Conservation (phyloP, 2,113 vertebrate genomes). For the Misgurnus anguillicaudatus region DNA sequence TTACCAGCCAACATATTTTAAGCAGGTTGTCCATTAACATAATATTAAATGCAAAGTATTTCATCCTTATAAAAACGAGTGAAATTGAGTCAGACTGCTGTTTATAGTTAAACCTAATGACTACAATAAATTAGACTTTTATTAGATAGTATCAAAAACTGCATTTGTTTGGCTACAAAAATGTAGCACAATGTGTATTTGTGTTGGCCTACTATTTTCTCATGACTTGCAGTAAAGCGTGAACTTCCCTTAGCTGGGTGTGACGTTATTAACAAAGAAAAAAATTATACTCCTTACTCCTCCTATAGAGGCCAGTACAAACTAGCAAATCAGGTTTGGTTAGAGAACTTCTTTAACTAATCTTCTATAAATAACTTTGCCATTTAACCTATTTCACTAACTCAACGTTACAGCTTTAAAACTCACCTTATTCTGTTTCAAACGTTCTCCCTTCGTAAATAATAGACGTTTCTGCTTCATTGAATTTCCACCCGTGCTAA, state of each 20-base stretch:
- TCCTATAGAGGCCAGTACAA: neutral
- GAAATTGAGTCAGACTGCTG: too few relatives aligned
- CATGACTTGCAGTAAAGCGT: neutral
- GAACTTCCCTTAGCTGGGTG: neutral
- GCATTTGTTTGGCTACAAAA: too few relatives aligned
- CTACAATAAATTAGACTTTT: too few relatives aligned
- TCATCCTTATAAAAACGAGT: too few relatives aligned
- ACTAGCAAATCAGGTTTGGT: neutral
- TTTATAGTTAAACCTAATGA: too few relatives aligned
- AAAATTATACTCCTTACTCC: neutral
- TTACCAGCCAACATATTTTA: too few relatives aligned
- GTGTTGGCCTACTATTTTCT: too few relatives aligned
- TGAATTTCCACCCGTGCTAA: neutral
- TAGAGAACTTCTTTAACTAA: neutral
- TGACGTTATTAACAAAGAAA: neutral
- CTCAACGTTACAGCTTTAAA: neutral
- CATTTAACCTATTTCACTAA: too few relatives aligned
- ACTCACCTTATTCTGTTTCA: neutral
- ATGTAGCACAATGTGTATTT: too few relatives aligned
- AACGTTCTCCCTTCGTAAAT: constrained; percentile 1
- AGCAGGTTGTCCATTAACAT: too few relatives aligned
- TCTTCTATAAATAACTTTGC: neutral
- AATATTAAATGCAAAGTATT: too few relatives aligned
- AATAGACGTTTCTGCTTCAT: neutral
- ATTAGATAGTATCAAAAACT: too few relatives aligned